Percentiles rank a stretch among this genome's conserved stretches.
These are phyloP conservation scores for Drosophila colorata DNA, from an alignment of 2,888 invertebrate genomes.

Conservation along the genomic window DNA sequence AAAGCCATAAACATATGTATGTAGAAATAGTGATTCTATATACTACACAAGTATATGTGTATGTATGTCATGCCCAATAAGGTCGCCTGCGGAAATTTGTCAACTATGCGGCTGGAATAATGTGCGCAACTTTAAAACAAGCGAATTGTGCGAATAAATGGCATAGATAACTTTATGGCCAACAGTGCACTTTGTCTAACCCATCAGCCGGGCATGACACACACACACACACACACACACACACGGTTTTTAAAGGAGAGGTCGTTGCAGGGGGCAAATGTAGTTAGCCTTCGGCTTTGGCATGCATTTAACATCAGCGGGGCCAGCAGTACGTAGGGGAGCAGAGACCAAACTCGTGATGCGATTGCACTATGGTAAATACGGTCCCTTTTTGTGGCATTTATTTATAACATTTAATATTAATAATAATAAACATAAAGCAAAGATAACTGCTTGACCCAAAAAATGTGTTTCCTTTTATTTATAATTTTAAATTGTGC, in stretches of 20 bases:
- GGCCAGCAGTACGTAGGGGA: constrained; percentile 9
- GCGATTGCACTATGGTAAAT: constrained; percentile 24
- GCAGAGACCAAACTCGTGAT: constrained; percentile 52
- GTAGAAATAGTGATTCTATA: constrained; percentile 4
- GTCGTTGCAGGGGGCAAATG: constrained; percentile 57
- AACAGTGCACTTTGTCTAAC: constrained; percentile 73
- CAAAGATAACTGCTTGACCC: too few relatives aligned
- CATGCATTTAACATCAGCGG: constrained; percentile 73
- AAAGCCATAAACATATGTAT: constrained; percentile 3
- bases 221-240: constrained; percentile 18
- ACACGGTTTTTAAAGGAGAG: constrained; percentile 1
- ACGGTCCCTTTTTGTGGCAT: background rate
- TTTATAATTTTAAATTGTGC: too few relatives aligned
- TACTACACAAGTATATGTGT: background rate
- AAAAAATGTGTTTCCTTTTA: too few relatives aligned
- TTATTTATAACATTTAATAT: too few relatives aligned
- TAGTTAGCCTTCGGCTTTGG: constrained; percentile 77
- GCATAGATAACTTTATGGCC: constrained; percentile 76
- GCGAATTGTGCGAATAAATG: constrained; percentile 66
- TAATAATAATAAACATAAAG: background rate
- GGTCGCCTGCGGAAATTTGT: constrained; percentile 62
- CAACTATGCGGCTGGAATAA: constrained; percentile 69
- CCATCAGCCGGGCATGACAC: constrained; percentile 44
- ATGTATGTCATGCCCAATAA: constrained; percentile 36
- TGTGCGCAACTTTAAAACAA: constrained; percentile 55